Base-by-base conservation (phyloP, 2,113 vertebrate genomes). In the Megaptera novaeangliae region DNA sequence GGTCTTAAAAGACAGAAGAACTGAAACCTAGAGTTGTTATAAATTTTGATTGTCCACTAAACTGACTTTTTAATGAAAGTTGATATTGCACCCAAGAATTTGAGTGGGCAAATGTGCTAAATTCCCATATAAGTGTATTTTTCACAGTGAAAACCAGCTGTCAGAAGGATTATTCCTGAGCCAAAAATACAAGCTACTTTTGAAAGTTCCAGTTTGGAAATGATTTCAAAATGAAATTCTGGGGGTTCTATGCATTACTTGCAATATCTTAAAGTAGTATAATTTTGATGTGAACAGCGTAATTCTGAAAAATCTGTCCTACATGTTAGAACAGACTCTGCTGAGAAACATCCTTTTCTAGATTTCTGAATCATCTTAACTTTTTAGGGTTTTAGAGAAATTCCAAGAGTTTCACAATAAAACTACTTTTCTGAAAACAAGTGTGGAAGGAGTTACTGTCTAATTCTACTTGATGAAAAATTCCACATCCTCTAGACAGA, bases 61-160 rank as follows among this genome's bases (percentile, higher is more conserved):
- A 91, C 84, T 94, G 66, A 29, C 57, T 97, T 97, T 94, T 98
- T 27, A 68, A 27, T 97, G 98, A 94, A 98, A 98, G 20, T 69
- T 98, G 97, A 98, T 96, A 96, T 55, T 94, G 78, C 59, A 78
- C 86, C 57, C 10, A 97, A 92, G 96, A 98, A 98, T 98, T 96
- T 81, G 82, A 95, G 90, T 83, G 81, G 88, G 72, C 97, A 97
- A 95, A 97, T 94, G 66, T 49, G 90, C 86, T 94, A 82, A 96
- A 92, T 98, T 96, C 80, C 96, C 93, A 57, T 29, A 72, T 72
- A 97, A 96, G 63, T 75, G 41, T 96, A 68, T 97, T 97, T 98
- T 11, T 91, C 0, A 86, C n/a, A 85, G 63, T 94, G 66, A 96
- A 97, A 98, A 92, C 8, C 97, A 98, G 96, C 97, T 98, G 97